Percentiles rank a stretch among this genome's conserved stretches.
phyloP scores from a whole-genome alignment of 2,113 vertebrate genomes.

The Symphodus melops region DNA sequence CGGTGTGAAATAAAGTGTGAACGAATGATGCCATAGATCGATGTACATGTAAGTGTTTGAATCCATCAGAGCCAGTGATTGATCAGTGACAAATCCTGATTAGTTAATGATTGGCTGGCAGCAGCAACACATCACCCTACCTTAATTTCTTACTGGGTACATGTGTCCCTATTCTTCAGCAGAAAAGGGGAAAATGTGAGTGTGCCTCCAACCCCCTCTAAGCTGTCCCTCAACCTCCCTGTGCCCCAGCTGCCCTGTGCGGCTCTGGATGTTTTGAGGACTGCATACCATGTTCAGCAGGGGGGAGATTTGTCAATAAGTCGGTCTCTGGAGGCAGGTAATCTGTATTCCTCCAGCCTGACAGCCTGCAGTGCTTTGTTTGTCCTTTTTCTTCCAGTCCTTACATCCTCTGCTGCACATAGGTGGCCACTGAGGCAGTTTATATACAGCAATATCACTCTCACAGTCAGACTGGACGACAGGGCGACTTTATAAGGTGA shows the following conservation, averaged over 20 bases:
- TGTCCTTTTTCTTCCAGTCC: constrained; percentile 12
- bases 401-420: constrained; percentile 23
- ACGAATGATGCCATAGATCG: not conserved
- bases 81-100: constrained; percentile 25
- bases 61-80: constrained; percentile 18
- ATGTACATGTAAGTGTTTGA: not conserved
- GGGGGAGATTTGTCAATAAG: constrained; percentile 57
- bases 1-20: not conserved
- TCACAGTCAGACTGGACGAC: not conserved
- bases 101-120: not conserved
- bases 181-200: constrained; percentile 1
- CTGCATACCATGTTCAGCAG: constrained; percentile 18
- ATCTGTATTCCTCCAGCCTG: constrained; percentile 56
- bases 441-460: constrained; percentile 16
- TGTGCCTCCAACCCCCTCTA: not conserved
- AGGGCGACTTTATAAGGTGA: not conserved
- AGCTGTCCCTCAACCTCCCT: not conserved
- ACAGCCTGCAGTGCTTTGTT: constrained; percentile 20
- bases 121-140: not conserved
- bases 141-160: constrained; percentile 25
- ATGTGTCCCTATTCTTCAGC: constrained; percentile 7
- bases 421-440: constrained; percentile 9
- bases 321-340: constrained; percentile 51
- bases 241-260: constrained; percentile 17
- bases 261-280: constrained; percentile 65